Evolutionary conservation across 2,113 vertebrate genomes (phyloP).

Genomic region (Tragelaphus strepsiceros): DNA sequence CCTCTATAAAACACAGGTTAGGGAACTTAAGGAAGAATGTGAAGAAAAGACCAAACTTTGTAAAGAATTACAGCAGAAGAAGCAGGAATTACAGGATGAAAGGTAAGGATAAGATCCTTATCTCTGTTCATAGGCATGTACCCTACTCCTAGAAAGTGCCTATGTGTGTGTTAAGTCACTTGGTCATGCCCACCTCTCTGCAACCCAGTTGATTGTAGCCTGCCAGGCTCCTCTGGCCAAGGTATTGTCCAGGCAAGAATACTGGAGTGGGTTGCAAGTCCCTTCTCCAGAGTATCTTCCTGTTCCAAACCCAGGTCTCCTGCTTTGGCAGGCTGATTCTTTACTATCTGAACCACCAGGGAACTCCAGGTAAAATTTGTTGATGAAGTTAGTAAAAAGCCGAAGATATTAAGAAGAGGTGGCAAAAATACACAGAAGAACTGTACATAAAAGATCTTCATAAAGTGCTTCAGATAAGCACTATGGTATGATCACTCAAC

Average conservation of each 20-base stretch:
- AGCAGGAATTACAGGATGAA: slow-evolving; percentile 95
- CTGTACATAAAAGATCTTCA: background rate
- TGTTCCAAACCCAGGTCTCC: background rate
- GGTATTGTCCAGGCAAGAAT: background rate
- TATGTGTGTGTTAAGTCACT: background rate
- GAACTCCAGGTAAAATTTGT: background rate
- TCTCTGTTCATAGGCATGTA: background rate
- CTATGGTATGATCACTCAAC: background rate
- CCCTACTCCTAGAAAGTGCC: background rate
- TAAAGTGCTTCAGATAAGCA: background rate
- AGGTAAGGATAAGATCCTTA: slow-evolving; percentile 79
- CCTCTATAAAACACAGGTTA: slow-evolving; percentile 97
- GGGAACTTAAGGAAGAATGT: slow-evolving; percentile 98
- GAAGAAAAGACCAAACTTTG: slow-evolving; percentile 95
- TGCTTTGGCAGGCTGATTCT: background rate
- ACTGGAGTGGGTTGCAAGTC: background rate
- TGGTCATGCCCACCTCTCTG: background rate
- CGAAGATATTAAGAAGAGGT: background rate
- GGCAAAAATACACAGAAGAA: background rate
- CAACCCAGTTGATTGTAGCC: background rate
- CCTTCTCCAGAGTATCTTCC: background rate
- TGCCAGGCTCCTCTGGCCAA: background rate
- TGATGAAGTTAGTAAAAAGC: background rate
- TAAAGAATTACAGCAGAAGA: slow-evolving; percentile 95
- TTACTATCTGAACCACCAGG: background rate